Conservation (phyloP, 2,113 vertebrate genomes). For the Scytalopus superciliaris region DNA sequence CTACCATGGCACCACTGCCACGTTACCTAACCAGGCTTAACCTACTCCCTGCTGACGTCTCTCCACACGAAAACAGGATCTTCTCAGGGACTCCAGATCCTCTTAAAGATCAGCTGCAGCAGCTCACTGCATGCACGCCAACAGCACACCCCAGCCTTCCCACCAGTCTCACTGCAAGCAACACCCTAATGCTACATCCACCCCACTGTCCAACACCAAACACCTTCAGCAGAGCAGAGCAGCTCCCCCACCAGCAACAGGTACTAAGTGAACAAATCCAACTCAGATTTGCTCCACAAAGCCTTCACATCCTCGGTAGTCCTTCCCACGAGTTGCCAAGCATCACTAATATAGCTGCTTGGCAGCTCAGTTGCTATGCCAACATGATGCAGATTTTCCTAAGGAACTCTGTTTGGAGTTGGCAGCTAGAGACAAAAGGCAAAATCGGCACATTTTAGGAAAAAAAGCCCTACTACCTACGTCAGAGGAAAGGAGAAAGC, state of each 20-base stretch:
- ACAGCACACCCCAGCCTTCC: neutral
- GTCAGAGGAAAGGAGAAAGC: slow-evolving; percentile 47
- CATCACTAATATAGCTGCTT: slow-evolving; percentile 12
- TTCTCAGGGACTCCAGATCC: slow-evolving; percentile 6
- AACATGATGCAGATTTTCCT: slow-evolving; percentile 62
- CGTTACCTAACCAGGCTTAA: slow-evolving; percentile 64
- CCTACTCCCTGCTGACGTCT: slow-evolving; percentile 37
- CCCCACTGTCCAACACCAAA: neutral
- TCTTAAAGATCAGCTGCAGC: slow-evolving; percentile 37
- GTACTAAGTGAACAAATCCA: neutral
- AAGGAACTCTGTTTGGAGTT: slow-evolving; percentile 58
- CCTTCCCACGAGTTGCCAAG: slow-evolving; percentile 18
- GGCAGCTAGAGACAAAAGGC: slow-evolving; percentile 60
- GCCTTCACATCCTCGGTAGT: neutral
- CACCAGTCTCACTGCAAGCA: neutral
- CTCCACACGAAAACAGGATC: neutral
- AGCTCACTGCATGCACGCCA: neutral
- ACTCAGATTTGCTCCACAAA: neutral
- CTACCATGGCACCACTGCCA: neutral
- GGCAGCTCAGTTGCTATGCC: slow-evolving; percentile 67
- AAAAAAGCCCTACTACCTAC: slow-evolving; percentile 4
- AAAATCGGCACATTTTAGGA: slow-evolving; percentile 41
- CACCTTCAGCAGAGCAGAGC: rapidly evolving
- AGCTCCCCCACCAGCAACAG: neutral
- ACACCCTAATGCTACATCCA: neutral